Conservation (phyloP, 1,140 invertebrate species). For the Formica selysi region DNA sequence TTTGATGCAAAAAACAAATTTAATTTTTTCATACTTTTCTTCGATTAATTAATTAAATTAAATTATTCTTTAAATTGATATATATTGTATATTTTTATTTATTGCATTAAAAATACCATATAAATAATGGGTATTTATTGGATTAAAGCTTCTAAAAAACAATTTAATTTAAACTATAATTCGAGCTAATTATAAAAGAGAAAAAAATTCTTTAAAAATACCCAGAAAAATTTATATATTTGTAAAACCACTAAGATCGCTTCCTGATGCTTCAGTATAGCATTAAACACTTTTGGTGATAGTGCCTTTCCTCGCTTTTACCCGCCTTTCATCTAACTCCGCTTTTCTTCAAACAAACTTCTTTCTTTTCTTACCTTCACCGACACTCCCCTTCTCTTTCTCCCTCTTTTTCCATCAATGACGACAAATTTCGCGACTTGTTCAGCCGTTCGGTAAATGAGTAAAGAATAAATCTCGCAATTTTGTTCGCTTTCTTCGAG, state of each 20-base stretch:
- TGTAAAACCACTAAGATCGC: not conserved
- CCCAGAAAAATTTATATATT: not conserved
- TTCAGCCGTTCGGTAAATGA: not conserved
- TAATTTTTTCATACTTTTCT: not conserved
- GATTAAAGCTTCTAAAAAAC: conserved; percentile 2
- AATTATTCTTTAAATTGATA: conserved; percentile 4
- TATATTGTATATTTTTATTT: not conserved
- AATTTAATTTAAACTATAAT: conserved; percentile 15
- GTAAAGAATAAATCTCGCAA: conserved; percentile 7
- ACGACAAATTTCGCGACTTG: conserved; percentile 4
- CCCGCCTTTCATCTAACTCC: conserved; percentile 20
- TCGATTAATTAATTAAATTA: not conserved
- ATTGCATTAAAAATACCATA: conserved; percentile 4
- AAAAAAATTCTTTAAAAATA: not conserved
- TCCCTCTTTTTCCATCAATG: not conserved
- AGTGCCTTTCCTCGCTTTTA: conserved; percentile 24
- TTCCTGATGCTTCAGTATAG: conserved; percentile 43
- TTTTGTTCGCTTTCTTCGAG: conserved; percentile 25
- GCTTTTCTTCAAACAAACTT: not conserved
- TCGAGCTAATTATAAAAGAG: not conserved
- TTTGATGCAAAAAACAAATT: not conserved
- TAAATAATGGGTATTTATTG: not conserved
- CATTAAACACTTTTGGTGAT: conserved; percentile 21
- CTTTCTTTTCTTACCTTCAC: not conserved
- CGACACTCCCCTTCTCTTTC: not conserved